Percentiles rank a stretch among this genome's conserved stretches.
phyloP scores from a whole-genome alignment of 2,113 vertebrate genomes.

The Natator depressus region DNA sequence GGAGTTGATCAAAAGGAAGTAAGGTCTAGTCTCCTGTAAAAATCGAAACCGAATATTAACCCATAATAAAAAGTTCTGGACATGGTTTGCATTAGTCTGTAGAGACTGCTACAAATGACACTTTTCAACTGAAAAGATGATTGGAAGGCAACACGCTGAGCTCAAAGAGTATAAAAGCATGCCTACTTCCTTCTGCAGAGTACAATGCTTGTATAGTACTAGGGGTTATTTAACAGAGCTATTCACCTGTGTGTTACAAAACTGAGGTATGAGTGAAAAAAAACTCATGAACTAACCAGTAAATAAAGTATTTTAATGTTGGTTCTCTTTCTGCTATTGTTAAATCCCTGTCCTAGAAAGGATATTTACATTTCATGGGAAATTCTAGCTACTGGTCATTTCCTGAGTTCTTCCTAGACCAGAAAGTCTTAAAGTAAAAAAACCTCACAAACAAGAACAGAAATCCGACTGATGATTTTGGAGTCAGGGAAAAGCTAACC shows the following conservation, averaged over 20 bases:
- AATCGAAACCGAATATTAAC: not conserved
- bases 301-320: not conserved
- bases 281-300: not conserved
- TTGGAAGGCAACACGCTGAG: not conserved
- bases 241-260: not conserved
- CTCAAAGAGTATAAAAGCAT: not conserved
- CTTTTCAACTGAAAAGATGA: not conserved
- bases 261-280: not conserved
- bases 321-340: not conserved
- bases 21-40: slow-evolving; percentile 31
- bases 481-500: not conserved
- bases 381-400: not conserved
- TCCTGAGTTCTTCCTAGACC: not conserved
- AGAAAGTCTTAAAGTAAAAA: not conserved
- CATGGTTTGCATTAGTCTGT: not conserved
- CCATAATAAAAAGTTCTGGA: not conserved
- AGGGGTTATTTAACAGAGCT: not conserved
- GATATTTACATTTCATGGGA: not conserved
- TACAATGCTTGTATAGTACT: not conserved
- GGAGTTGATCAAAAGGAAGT: not conserved
- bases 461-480: not conserved
- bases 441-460: not conserved
- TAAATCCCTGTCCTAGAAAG: not conserved
- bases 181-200: not conserved
- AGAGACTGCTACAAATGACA: not conserved